phyloP scores from a whole-genome alignment of 2,888 invertebrate genomes.

The Lacanobia wlatinum region DNA sequence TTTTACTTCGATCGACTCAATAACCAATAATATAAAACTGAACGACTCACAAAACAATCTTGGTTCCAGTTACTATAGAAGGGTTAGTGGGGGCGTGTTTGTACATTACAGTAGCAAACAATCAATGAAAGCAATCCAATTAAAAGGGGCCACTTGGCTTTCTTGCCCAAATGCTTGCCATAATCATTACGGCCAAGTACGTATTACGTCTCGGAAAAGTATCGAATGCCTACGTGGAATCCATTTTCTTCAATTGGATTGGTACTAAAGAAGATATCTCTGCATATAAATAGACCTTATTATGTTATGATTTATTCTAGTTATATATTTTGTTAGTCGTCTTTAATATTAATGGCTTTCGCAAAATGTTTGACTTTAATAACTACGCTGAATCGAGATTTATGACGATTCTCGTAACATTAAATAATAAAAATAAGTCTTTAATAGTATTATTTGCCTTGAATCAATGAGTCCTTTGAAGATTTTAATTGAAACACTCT shows the following conservation, averaged over 20 bases:
- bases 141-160: constrained; percentile 81
- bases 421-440: constrained; percentile 23
- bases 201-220: constrained; percentile 63
- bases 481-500: constrained; percentile 39
- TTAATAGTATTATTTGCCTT: constrained; percentile 20
- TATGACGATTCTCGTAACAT: neutral
- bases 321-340: constrained; percentile 25
- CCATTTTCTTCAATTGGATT: constrained; percentile 69
- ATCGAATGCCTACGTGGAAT: constrained; percentile 71
- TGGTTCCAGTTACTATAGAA: constrained; percentile 46
- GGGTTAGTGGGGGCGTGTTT: constrained; percentile 58
- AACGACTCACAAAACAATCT: constrained; percentile 45
- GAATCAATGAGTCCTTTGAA: constrained; percentile 32
- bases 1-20: constrained; percentile 6
- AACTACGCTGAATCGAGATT: constrained; percentile 10
- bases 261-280: constrained; percentile 62
- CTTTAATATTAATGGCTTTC: constrained; percentile 14
- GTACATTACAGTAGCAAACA: constrained; percentile 74
- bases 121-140: constrained; percentile 83
- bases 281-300: constrained; percentile 56
- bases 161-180: constrained; percentile 79
- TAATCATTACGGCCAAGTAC: constrained; percentile 83
- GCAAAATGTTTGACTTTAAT: constrained; percentile 28
- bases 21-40: constrained; percentile 42
- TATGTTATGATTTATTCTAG: constrained; percentile 53